Evolutionary conservation across 2,888 invertebrate species (phyloP), one percentile per base, ranked within the genome.

Genomic region (Drosophila rubida): DNA sequence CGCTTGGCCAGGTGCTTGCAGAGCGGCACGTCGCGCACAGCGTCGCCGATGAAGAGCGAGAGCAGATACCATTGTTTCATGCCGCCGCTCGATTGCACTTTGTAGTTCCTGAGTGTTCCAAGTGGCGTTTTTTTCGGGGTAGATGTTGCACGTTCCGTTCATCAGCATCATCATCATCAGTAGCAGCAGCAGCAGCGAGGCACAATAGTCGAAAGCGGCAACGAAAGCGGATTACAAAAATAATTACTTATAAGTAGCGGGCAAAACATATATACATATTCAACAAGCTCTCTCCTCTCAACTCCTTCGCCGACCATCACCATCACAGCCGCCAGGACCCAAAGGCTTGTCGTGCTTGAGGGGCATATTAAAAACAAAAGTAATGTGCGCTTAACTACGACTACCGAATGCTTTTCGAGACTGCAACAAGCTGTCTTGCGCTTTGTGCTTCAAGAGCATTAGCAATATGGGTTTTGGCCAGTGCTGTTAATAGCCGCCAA

Each of bases 21-120:
- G 58, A 97, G 93, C 79, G 94, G 94, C 11, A 96, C 95, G 60
- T 96, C 96, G 14, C 95, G 95, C 66, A 97, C 95, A 88, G 96
- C 96, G 92, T 97, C 96, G 25, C 97, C 97, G 62, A 97, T 93
- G 92, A 97, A 97, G 69, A 97, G 96, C 90, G 96, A 97, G 73
- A 97, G 94, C 35, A 97, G 93, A 91, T 96, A 97, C 92, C 95
- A 95, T 92, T 97, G 96, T 91, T 96, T 95, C 89, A 94, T 94
- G 80, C 94, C 94, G 51, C 78, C 81, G 79, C 95, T 95, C 35
- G 95, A 94, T 49, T 96, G 95, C 55, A 94, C 93, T 92, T 95
- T 96, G 93, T 96, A 96, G 87, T 95, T 95, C 85, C 96, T 97
- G 78, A 60, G 70, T 75, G 53, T 59, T 37, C n/a, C 45, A 30